Evolutionary conservation across 2,888 invertebrate species (phyloP).

Genomic region (Eristalinus sepulchralis): DNA sequence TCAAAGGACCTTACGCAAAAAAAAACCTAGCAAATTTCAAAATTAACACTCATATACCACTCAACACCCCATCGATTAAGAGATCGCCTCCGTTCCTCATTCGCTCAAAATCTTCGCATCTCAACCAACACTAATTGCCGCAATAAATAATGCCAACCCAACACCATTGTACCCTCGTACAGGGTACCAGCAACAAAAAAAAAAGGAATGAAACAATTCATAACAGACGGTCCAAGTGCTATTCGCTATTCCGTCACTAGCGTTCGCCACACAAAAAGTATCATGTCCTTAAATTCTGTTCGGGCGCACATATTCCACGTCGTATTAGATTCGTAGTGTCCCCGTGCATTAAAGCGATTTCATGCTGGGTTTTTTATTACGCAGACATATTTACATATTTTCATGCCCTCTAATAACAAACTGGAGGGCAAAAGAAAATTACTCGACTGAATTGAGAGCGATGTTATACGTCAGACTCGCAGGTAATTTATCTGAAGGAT

Average conservation of each 20-base stretch:
- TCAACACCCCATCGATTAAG: slow-evolving; percentile 53
- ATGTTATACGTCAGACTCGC: slow-evolving; percentile 10
- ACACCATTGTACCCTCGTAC: slow-evolving; percentile 16
- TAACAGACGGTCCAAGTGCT: slow-evolving; percentile 46
- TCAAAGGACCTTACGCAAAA: background rate
- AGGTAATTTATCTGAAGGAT: slow-evolving; percentile 43
- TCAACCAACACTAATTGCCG: slow-evolving; percentile 58
- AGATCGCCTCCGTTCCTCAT: background rate
- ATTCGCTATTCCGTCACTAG: background rate
- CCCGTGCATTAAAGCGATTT: slow-evolving; percentile 50
- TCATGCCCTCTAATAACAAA: slow-evolving; percentile 38
- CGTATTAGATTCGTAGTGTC: slow-evolving; percentile 29
- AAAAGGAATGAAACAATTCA: slow-evolving; percentile 32
- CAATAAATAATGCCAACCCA: slow-evolving; percentile 50
- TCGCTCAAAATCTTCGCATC: slow-evolving; percentile 21
- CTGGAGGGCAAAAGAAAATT: slow-evolving; percentile 30
- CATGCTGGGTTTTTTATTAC: slow-evolving; percentile 71
- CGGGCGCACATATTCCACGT: slow-evolving; percentile 11
- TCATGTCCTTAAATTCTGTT: slow-evolving; percentile 7
- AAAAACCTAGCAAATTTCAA: background rate
- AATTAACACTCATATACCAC: slow-evolving; percentile 18
- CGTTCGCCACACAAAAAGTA: slow-evolving; percentile 22
- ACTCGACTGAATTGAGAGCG: slow-evolving; percentile 25
- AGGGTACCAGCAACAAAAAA: background rate
- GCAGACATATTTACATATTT: slow-evolving; percentile 67